These are phyloP conservation scores for Carollia perspicillata DNA, from an alignment of 2,113 vertebrate species.

Conservation along the genomic window DNA sequence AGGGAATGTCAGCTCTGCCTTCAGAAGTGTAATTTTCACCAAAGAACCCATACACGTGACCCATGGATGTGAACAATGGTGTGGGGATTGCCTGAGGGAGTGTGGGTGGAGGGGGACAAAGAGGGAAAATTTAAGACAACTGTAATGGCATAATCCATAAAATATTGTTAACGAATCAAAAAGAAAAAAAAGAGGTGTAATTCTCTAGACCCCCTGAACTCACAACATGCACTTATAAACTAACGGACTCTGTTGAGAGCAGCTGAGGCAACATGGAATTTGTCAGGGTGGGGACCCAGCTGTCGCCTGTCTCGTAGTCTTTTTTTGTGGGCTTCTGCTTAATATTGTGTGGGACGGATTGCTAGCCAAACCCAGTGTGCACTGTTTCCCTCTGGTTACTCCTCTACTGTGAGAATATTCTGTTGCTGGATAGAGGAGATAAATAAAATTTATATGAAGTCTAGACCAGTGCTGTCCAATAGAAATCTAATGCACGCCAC, in stretches of 20 bases:
- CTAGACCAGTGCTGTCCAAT: background rate
- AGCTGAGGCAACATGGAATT: background rate
- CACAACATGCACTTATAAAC: too few relatives aligned
- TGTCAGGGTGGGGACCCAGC: background rate
- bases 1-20: background rate
- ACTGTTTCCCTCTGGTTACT: background rate
- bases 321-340: background rate
- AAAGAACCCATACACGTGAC: too few relatives aligned
- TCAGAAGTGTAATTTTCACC: background rate
- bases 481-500: background rate
- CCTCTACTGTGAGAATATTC: background rate
- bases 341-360: background rate
- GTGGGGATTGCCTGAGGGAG: too few relatives aligned
- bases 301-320: background rate
- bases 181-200: background rate
- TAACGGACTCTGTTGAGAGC: background rate
- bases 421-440: background rate
- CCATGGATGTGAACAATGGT: too few relatives aligned
- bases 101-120: too few relatives aligned
- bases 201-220: background rate
- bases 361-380: background rate
- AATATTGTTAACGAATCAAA: too few relatives aligned
- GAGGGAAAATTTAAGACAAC: too few relatives aligned
- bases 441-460: background rate
- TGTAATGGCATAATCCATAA: too few relatives aligned